Base-by-base conservation (phyloP, 2,888 invertebrate genomes). In the Drosophila pseudotalamancana region DNA sequence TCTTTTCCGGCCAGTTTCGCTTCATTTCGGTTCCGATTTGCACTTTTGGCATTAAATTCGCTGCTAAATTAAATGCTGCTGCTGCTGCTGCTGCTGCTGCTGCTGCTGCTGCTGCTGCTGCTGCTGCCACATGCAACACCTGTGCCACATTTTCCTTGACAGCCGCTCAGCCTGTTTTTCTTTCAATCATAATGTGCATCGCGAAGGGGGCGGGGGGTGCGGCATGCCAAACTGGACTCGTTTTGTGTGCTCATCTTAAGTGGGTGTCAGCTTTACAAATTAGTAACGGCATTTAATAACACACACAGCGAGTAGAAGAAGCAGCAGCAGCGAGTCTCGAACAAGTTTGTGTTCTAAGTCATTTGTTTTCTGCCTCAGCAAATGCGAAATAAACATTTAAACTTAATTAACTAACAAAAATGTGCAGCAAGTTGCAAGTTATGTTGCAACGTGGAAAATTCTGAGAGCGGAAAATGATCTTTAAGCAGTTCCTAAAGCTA, bases 261-360 rank as follows among this genome's bases (percentile, higher is more conserved):
- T 84, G 80, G 84, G 84, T 84, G 80, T 81, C 84, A 78, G 56
- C 78, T 65, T 48, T 54, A 60, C 64, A 62, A 76, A 81, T 84
- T 81, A 59, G 64, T 84, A 84, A 81, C 80, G 80, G 80, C 77
- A 76, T 61, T 75, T 76, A 81, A 78, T 73, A 49, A 53, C 50
- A 56, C 39, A 14, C 39, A 37, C 19, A 9, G n/a, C n/a, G n/a
- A n/a, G 31, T 3, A n/a, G 31, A 4, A 25, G 5, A 14, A 25
- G 11, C 16, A 19, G 56, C 19, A 55, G 39, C 39, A 43, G 32
- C 54, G 53, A 35, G 27, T 29, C 23, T 35, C 19, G 18, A 67
- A 57, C 61, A 64, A 66, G 77, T 81, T 77, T 72, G 77, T 66
- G 54, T 57, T 60, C 61, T 51, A 78, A 80, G 74, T 77, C 71